Percentiles rank a stretch among this genome's conserved stretches.
Evolutionary conservation across 2,113 vertebrate species (phyloP).

Genomic region (Petaurus breviceps): DNA sequence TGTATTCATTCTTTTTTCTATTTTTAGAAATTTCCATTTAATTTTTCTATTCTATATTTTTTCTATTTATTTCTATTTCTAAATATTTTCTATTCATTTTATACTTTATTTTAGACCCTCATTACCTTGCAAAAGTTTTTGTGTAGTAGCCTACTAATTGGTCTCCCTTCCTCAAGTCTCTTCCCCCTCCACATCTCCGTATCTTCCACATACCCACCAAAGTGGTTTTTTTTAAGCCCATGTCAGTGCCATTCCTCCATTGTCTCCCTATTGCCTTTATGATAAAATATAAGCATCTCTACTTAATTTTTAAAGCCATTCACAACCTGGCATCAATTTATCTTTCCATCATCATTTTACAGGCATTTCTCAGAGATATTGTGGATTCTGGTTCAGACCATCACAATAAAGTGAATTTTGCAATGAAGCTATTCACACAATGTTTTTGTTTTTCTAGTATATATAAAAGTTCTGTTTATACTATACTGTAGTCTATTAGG

Average conservation of each 20-base stretch:
- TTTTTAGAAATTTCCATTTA: too few relatives aligned
- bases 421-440: background rate
- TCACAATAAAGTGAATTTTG: background rate
- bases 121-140: background rate
- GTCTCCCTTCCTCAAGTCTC: too few relatives aligned
- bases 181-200: too few relatives aligned
- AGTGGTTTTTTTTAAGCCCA: background rate
- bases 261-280: background rate
- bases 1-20: too few relatives aligned
- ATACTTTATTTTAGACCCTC: background rate
- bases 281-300: background rate
- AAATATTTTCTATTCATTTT: background rate
- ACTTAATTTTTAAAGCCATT: background rate
- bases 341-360: background rate
- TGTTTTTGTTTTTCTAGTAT: background rate
- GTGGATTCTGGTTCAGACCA: too few relatives aligned
- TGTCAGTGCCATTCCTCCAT: background rate
- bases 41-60: too few relatives aligned
- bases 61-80: too few relatives aligned
- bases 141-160: too few relatives aligned
- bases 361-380: background rate
- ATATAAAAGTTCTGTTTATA: background rate
- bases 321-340: background rate
- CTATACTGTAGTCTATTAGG: background rate
- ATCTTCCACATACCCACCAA: background rate